Evolutionary conservation across 2,113 vertebrate genomes (phyloP).

Genomic region (Dryoscopus gambensis): DNA sequence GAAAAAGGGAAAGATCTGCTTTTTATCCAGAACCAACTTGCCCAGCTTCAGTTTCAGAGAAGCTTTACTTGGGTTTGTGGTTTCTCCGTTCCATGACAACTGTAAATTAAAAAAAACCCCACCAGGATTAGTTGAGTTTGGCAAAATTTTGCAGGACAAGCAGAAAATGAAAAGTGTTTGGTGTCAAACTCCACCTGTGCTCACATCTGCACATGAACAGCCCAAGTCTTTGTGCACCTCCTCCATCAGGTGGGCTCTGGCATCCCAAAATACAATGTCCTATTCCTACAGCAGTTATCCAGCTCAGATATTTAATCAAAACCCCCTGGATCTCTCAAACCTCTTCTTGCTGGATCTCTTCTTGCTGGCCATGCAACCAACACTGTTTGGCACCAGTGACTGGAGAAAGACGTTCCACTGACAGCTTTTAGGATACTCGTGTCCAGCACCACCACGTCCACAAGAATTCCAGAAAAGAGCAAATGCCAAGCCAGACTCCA

Average conservation of each 20-base stretch:
- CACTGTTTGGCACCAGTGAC: too few relatives aligned
- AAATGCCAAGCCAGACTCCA: not conserved
- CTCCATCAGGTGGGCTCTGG: not conserved
- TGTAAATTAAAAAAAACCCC: not conserved
- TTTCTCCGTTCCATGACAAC: not conserved
- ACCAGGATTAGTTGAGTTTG: not conserved
- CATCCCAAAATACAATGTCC: not conserved
- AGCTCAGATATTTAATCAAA: not conserved
- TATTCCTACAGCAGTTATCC: not conserved
- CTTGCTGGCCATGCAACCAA: not conserved
- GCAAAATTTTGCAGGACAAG: not conserved
- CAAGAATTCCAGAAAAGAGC: not conserved
- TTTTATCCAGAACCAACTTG: not conserved
- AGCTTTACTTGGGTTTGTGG: not conserved
- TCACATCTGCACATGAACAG: rapidly evolving
- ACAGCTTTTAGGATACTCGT: not conserved
- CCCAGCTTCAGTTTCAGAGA: not conserved
- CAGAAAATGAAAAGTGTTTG: not conserved
- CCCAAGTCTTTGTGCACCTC: not conserved
- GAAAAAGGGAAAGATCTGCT: not conserved
- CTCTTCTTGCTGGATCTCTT: not conserved
- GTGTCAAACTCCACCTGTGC: not conserved
- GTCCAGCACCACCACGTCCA: not conserved
- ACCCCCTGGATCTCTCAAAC: not conserved
- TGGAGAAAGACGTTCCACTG: not conserved